Conservation (phyloP, 1,140 invertebrate species). For the Yoshiicerus persimilis region DNA sequence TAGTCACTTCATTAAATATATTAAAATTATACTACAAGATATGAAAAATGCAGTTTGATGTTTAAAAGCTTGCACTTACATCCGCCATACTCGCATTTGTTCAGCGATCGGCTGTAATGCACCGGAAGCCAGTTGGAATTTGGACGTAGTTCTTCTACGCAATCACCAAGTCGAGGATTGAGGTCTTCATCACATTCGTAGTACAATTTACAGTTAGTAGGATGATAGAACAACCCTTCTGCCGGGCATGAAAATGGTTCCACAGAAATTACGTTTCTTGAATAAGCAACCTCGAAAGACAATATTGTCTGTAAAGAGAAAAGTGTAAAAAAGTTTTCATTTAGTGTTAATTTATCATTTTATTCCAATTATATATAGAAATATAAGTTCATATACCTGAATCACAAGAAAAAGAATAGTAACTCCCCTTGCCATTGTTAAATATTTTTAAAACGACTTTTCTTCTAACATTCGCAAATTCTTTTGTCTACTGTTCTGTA, state of each 20-base stretch:
- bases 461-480: too few relatives aligned
- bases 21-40: neutral
- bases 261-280: neutral
- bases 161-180: neutral
- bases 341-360: too few relatives aligned
- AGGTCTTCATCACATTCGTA: neutral
- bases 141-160: neutral
- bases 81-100: neutral
- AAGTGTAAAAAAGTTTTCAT: too few relatives aligned
- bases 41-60: neutral
- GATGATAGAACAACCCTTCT: neutral
- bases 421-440: too few relatives aligned
- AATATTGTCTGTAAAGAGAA: too few relatives aligned
- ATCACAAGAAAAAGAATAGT: too few relatives aligned
- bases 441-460: too few relatives aligned
- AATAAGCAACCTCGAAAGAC: too few relatives aligned
- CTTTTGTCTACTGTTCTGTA: too few relatives aligned
- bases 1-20: neutral
- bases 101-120: neutral
- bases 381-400: too few relatives aligned
- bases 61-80: neutral
- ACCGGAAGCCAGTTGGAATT: neutral
- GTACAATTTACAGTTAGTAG: neutral
- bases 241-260: neutral
- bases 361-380: too few relatives aligned